These are phyloP conservation scores for Procavia capensis DNA, from an alignment of 2,113 vertebrate species.

Conservation along the genomic window DNA sequence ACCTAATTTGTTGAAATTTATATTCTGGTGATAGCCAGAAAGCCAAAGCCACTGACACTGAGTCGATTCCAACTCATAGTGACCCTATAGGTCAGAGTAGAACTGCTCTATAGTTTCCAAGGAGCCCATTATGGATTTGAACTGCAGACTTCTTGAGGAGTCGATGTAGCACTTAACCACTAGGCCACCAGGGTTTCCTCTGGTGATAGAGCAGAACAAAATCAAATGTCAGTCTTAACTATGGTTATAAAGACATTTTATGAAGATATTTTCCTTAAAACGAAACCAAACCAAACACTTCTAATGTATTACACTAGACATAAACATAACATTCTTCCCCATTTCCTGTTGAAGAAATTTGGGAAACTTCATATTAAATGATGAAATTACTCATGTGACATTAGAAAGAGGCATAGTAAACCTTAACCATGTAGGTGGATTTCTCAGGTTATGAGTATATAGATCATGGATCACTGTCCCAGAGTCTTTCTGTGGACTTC, in stretches of 20 bases:
- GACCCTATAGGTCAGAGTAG: too few relatives aligned
- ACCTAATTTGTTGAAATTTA: neutral
- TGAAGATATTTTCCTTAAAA: constrained; percentile 48
- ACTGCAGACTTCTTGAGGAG: too few relatives aligned
- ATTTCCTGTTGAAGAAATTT: constrained; percentile 44
- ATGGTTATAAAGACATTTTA: constrained; percentile 37
- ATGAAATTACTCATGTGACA: constrained; percentile 1
- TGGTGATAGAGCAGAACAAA: neutral
- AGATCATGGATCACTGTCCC: neutral
- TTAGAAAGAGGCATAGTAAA: neutral
- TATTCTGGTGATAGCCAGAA: too few relatives aligned
- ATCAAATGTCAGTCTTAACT: constrained; percentile 14
- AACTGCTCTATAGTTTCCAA: too few relatives aligned
- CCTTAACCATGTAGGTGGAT: neutral
- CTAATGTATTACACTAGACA: neutral
- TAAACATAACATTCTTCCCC: neutral
- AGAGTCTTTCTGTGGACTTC: neutral
- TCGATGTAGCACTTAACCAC: too few relatives aligned
- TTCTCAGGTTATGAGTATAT: neutral
- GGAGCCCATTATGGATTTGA: too few relatives aligned
- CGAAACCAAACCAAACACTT: neutral
- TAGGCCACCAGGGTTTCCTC: too few relatives aligned
- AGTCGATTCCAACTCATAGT: too few relatives aligned
- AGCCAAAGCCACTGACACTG: too few relatives aligned
- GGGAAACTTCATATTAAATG: neutral